Evolutionary conservation across 2,888 invertebrate species (phyloP).

Genomic region (Axea sp.): DNA sequence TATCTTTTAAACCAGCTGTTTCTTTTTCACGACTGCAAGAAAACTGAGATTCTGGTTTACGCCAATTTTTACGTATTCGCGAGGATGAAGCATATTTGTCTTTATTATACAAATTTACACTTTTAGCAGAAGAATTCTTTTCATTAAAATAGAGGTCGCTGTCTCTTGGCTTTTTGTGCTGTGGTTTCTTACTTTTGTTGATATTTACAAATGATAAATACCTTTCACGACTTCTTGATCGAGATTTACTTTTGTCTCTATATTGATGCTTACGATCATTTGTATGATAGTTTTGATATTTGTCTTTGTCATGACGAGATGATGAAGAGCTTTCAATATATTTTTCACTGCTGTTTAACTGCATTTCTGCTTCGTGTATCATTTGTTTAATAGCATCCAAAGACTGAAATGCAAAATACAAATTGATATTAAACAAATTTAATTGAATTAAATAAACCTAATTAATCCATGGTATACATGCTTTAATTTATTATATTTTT

Average conservation of each 20-base stretch:
- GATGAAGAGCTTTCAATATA: neutral
- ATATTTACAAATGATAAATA: slow-evolving; percentile 9
- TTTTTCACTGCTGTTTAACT: neutral
- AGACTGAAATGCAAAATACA: too few relatives aligned
- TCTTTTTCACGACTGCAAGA: neutral
- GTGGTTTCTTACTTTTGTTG: slow-evolving; percentile 45
- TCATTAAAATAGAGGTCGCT: slow-evolving; percentile 56
- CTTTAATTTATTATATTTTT: too few relatives aligned
- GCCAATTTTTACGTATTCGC: slow-evolving; percentile 67
- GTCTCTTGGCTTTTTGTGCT: slow-evolving; percentile 70
- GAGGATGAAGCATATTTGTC: slow-evolving; percentile 24
- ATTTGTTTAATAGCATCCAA: slow-evolving; percentile 80
- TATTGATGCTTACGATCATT: slow-evolving; percentile 1
- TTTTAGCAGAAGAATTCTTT: too few relatives aligned
- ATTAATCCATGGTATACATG: too few relatives aligned
- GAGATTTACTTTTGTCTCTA: slow-evolving; percentile 26
- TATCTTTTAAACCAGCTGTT: neutral
- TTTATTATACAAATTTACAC: too few relatives aligned
- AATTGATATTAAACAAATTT: too few relatives aligned
- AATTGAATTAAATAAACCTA: too few relatives aligned
- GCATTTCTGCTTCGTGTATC: slow-evolving; percentile 80
- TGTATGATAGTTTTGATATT: neutral
- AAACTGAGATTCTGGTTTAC: slow-evolving; percentile 61
- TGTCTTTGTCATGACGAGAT: slow-evolving; percentile 1
- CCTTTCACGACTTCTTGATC: slow-evolving; percentile 65